phyloP scores from a whole-genome alignment of 1,140 invertebrate genomes.

The Trichonephila inaurata region DNA sequence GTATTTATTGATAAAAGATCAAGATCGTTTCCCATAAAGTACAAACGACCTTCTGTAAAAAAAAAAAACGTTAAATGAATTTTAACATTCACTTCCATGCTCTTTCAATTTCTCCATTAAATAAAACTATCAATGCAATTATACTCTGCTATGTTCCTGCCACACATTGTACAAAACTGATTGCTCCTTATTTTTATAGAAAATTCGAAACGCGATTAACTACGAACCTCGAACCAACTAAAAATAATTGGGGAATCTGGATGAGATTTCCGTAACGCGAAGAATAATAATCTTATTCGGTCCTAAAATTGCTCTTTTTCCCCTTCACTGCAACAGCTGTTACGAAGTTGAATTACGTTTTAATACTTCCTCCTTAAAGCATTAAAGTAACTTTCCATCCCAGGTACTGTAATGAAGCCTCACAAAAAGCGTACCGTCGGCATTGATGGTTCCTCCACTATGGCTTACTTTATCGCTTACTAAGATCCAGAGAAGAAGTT shows the following conservation, averaged over 20 bases:
- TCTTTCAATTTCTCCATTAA: no score
- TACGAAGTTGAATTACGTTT: background rate
- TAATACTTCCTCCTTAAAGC: background rate
- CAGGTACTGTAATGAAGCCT: background rate
- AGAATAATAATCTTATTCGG: background rate
- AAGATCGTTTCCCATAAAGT: no score
- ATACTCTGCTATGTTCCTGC: no score
- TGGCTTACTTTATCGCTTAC: slow-evolving; percentile 41
- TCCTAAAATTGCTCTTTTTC: slow-evolving; percentile 8
- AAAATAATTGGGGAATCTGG: background rate
- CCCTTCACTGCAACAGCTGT: background rate
- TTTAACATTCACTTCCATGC: no score
- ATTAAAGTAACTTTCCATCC: background rate
- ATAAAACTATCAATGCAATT: no score
- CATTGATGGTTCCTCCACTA: background rate
- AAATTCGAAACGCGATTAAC: no score
- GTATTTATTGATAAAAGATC: no score
- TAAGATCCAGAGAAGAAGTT: background rate
- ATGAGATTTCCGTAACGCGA: background rate
- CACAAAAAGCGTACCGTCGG: background rate
- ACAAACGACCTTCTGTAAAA: no score
- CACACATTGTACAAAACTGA: no score
- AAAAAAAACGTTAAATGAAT: no score
- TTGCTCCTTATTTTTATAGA: no score
- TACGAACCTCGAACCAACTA: no score